Percentiles rank a stretch among this genome's conserved stretches.
Evolutionary conservation across 1,140 invertebrate species (phyloP).

Genomic region (Antheraea pernyi): DNA sequence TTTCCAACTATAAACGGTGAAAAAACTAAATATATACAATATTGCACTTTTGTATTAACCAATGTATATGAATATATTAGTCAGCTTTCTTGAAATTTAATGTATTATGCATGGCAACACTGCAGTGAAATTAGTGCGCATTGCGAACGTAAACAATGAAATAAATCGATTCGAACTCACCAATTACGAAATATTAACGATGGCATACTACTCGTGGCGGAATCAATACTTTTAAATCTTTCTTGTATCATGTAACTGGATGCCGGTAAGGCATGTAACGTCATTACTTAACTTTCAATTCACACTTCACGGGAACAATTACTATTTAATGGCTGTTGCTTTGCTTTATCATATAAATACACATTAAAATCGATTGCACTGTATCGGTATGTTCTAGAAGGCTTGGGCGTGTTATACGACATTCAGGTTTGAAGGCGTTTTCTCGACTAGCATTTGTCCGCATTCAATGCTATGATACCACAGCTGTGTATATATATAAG

Average conservation of each 20-base stretch:
- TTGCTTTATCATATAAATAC: slow-evolving; percentile 48
- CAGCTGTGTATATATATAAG: not conserved
- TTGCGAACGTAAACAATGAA: slow-evolving; percentile 24
- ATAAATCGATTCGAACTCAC: slow-evolving; percentile 47
- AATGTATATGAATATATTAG: too few relatives aligned
- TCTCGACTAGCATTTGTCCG: slow-evolving; percentile 50
- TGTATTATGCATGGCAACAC: not conserved
- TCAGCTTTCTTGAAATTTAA: too few relatives aligned
- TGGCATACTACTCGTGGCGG: slow-evolving; percentile 63
- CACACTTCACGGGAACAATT: slow-evolving; percentile 50
- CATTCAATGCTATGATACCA: slow-evolving; percentile 35
- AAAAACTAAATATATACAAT: too few relatives aligned
- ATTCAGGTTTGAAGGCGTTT: slow-evolving; percentile 59
- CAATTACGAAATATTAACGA: slow-evolving; percentile 72
- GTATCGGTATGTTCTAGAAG: slow-evolving; percentile 35
- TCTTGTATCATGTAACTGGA: slow-evolving; percentile 69
- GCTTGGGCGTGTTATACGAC: slow-evolving; percentile 50
- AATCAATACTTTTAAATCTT: slow-evolving; percentile 66
- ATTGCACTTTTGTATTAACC: too few relatives aligned
- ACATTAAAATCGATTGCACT: slow-evolving; percentile 56
- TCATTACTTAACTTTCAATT: slow-evolving; percentile 69
- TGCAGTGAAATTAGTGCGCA: slow-evolving; percentile 14
- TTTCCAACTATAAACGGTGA: too few relatives aligned
- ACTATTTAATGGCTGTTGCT: slow-evolving; percentile 48
- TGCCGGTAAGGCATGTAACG: slow-evolving; percentile 71